Conservation (phyloP, 2,797 vertebrate species). For the Smutsia temminckii region DNA sequence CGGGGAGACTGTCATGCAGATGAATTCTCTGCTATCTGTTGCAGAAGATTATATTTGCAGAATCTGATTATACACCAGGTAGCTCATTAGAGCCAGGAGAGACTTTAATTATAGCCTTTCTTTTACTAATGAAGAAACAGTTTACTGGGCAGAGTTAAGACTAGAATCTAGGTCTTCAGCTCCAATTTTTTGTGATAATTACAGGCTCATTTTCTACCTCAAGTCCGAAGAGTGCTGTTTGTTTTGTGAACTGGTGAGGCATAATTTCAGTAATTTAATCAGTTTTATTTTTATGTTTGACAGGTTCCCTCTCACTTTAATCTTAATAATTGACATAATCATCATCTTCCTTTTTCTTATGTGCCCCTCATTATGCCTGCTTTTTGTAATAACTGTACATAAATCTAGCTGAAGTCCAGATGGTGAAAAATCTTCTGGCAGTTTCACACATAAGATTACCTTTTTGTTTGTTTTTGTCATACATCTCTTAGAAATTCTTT, state of each 20-base stretch:
- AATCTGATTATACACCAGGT: background rate
- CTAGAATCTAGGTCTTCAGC: background rate
- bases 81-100: background rate
- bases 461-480: constrained; percentile 17
- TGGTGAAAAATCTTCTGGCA: background rate
- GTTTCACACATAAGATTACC: background rate
- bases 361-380: background rate
- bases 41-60: background rate
- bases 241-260: background rate
- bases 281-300: background rate
- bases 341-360: background rate
- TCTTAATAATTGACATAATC: background rate
- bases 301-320: background rate
- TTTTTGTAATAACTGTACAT: background rate
- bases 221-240: background rate
- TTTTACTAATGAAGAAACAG: background rate
- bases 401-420: background rate
- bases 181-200: background rate
- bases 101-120: background rate
- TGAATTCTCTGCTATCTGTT: background rate
- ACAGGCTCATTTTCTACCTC: background rate
- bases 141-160: background rate
- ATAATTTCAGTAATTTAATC: background rate
- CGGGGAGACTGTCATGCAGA: background rate
- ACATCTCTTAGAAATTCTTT: constrained; percentile 7